A percentile compares a stretch with the other conserved stretches of the same genome.
Evolutionary conservation across 1,140 invertebrate species (phyloP).

Genomic region (Danaus melanippus): DNA sequence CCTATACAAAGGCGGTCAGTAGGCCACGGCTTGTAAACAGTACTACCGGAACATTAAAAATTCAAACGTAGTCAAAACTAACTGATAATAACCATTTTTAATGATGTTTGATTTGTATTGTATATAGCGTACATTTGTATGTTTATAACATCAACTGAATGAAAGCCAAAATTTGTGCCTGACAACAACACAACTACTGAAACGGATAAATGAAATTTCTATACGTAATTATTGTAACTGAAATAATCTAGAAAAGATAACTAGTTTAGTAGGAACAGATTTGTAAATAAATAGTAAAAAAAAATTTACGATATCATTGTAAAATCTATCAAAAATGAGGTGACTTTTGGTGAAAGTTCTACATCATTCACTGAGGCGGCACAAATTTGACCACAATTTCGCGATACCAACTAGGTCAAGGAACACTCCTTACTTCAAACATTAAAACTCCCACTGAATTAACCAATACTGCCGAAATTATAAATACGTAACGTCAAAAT

Average conservation of each 20-base stretch:
- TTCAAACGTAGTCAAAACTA: constrained; percentile 15
- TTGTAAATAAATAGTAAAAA: constrained; percentile 6
- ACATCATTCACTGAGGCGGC: constrained; percentile 34
- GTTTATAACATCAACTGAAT: no score
- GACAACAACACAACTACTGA: no score
- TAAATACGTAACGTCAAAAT: no score
- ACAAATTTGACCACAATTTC: constrained; percentile 36
- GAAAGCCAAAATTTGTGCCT: no score
- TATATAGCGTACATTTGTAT: no score
- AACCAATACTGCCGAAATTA: neutral
- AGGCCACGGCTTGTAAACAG: constrained; percentile 51
- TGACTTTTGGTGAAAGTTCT: constrained; percentile 52
- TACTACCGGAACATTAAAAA: constrained; percentile 45
- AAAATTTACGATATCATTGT: neutral
- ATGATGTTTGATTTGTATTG: no score
- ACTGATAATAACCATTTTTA: neutral
- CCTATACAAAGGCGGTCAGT: constrained; percentile 56
- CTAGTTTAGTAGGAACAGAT: neutral
- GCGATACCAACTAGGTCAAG: constrained; percentile 50
- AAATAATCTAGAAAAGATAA: neutral
- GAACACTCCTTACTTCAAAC: constrained; percentile 39
- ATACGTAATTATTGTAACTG: neutral
- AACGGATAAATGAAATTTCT: neutral
- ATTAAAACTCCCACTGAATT: constrained; percentile 31
- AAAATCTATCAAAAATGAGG: constrained; percentile 1